Evolutionary conservation across 2,113 vertebrate species (phyloP), one percentile per base, ranked within the genome.

Genomic region (Parus major): DNA sequence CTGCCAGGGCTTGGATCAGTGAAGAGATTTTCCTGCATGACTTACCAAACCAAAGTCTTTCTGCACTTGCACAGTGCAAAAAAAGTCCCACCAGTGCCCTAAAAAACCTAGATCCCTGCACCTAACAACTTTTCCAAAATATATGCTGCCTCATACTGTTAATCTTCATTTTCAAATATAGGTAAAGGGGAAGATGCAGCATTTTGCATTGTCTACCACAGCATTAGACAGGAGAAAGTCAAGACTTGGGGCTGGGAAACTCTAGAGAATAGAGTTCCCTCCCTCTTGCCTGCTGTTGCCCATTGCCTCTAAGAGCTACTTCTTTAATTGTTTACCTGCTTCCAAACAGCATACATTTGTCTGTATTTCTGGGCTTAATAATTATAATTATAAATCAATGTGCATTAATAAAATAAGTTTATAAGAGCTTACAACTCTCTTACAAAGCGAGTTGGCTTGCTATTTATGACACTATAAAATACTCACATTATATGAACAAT

Each of bases 341-440:
- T 93, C 55, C 65, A 88, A 90, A 92, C 31, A 93, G 65, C 39
- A 86, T 56, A 33, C 61, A 91, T 89, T 92, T 93, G 44, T 93
- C 83, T 93, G 65, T 66, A 91, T 94, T 95, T 68, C 66, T 85
- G 25, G 35, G 55, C 28, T 76, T 87, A 82, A 88, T 92, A 92
- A 88, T 91, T 95, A 82, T 85, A 95, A 88, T 92, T 92, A 84
- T 95, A 95, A 96, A 96, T 94, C 91, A 93, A 82, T 86, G 41
- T 84, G 70, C 47, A 93, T 95, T 95, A 94, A 92, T 86, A 92
- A 93, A 93, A 79, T 88, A 96, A 90, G 47, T 89, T 88, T 91
- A n/a, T 81, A 92, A 77, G 65, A 86, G 65, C 44, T 96, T 87
- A 11, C 39, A 39, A 39, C 39, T 39, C 39, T 12, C 39, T 39